Evolutionary conservation across 2,797 vertebrate genomes (phyloP), one percentile per base, ranked within the genome.

Genomic region (Meda fulgida): DNA sequence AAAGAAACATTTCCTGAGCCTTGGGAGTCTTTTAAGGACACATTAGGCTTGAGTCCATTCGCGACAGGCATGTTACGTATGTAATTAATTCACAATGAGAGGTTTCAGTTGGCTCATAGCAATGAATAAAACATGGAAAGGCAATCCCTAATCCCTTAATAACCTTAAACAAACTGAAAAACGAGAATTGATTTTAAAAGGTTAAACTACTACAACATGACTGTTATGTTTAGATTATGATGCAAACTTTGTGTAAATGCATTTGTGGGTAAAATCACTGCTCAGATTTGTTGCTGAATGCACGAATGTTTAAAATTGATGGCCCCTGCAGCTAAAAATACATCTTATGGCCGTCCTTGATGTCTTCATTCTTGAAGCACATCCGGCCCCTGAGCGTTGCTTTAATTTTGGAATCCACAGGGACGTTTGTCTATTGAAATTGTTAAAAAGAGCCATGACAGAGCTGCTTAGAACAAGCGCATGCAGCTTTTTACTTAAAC

Each of bases 11-110:
- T 78, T 84, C 21, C 53, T 63, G 67, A 77, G 69, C 38, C 26
- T 5, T 46, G 34, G 53, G 19, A 67, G 67, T 72, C 29, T 72
- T 51, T 72, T 80, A 85, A 85, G 67, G 67, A 80, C 40, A 80
- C 53, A 36, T 63, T 63, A 38, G 40, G 5, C 40, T 51, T 13
- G 40, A 84, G 51, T 79, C 66, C 55, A 60, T 79, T 63, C 23
- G 60, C 8, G 5, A 70, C 19, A 85, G 67, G 75, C 83, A 43
- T 78, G 73, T 79, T 79, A 78, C 65, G 16, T 79, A 48, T 84
- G 83, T 79, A 85, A 85, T 85, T 80, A 85, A 84, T 84, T 80
- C 66, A 84, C 83, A 84, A 85, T 85, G 83, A 85, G 83, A 72
- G 76, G 83, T 80, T 85, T 85, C 83, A 80, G 67, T 63, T 85